Evolutionary conservation across 2,888 invertebrate species (phyloP).

Genomic region (Rhagonycha fulva): DNA sequence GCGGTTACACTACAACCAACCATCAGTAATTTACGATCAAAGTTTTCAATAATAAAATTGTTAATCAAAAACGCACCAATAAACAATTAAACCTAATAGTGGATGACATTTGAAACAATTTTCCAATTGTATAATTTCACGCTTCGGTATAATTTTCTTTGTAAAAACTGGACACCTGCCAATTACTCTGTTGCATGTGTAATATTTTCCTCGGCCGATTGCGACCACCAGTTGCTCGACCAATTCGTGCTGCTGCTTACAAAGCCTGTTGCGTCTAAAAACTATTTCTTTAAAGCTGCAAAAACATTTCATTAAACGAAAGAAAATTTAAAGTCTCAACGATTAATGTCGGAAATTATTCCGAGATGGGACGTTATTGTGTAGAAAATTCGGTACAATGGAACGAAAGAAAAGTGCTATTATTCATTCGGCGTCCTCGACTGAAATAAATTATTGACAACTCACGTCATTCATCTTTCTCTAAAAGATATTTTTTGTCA

Average conservation of each 20-base stretch:
- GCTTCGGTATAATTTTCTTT: slow-evolving; percentile 14
- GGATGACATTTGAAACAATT: neutral
- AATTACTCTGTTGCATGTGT: slow-evolving; percentile 55
- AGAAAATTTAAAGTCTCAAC: slow-evolving; percentile 45
- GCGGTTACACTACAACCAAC: neutral
- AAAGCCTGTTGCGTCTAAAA: slow-evolving; percentile 36
- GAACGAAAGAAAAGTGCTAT: slow-evolving; percentile 24
- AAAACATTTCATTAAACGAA: slow-evolving; percentile 23
- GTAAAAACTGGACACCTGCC: slow-evolving; percentile 46
- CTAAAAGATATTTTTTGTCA: slow-evolving; percentile 25
- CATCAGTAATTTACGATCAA: neutral
- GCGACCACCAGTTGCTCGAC: slow-evolving; percentile 57
- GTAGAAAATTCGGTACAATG: slow-evolving; percentile 39
- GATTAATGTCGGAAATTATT: slow-evolving; percentile 45
- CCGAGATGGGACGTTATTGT: slow-evolving; percentile 36
- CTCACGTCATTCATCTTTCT: slow-evolving; percentile 26
- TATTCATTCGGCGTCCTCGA: slow-evolving; percentile 25
- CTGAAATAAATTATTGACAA: slow-evolving; percentile 28
- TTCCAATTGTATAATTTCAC: neutral
- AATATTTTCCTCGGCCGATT: slow-evolving; percentile 49
- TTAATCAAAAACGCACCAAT: neutral
- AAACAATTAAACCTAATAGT: neutral
- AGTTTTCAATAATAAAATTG: neutral
- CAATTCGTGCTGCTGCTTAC: slow-evolving; percentile 32
- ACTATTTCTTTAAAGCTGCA: slow-evolving; percentile 37